Evolutionary conservation across 2,888 invertebrate genomes (phyloP), one percentile per base, ranked within the genome.

Genomic region (Archaeoteleia sp.): DNA sequence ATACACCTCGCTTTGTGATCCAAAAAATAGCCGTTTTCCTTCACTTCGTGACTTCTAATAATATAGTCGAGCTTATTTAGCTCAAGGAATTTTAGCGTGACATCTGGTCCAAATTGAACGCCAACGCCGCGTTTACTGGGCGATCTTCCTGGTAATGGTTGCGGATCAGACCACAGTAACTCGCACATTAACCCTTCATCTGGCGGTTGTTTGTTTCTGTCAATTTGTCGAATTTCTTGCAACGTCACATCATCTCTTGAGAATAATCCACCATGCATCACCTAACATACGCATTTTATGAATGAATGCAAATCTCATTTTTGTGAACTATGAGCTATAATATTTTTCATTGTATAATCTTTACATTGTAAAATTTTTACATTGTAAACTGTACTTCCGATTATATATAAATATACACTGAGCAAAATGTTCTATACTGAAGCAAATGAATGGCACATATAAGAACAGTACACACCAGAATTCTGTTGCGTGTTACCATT

Each of bases 221-320:
- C 94, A 63, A 95, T 93, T 72, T 90, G 90, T 45, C 93, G 88
- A 71, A 99, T 95, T 78, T 98, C 96, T 65, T 97, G 93, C 49
- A 99, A 87, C n/a, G 94, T 96, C 48, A 98, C 94, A 80, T 93
- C 92, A 81, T 98, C 97, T 73, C 91, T 91, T n/a, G 94, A 92
- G 87, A 99, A 99, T 51, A 99, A 87, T 1, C 99, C 99, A 3
- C 99, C 99, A 84, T 99, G 99, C 96, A 98, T 98, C 8, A 98
- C 95, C 88, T 66, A 10, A 2, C n/a, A n/a, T n/a, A 29, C 4
- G n/a, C n/a, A n/a, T n/a, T n/a, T n/a, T n/a, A n/a, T n/a, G n/a
- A n/a, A n/a, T n/a, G n/a, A n/a, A n/a, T n/a, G n/a, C n/a, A 29
- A 29, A n/a, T 35, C 8, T 35, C n/a, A 7, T 13, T 15, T 35